A percentile compares a stretch with the other conserved stretches of the same genome.
Conservation (phyloP, 2,888 invertebrate genomes). For the Cantharis rustica region DNA sequence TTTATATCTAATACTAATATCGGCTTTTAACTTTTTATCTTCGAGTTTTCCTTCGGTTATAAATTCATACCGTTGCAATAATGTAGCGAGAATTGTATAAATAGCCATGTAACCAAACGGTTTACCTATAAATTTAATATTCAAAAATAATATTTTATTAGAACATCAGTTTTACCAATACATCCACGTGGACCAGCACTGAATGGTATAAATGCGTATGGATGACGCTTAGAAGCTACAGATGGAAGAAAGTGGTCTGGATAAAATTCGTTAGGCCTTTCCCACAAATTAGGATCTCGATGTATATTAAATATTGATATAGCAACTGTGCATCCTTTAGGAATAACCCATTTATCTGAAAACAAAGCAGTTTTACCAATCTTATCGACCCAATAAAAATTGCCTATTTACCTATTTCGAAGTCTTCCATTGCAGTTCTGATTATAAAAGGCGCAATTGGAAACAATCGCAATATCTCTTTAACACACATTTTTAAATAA, state of each 20-base stretch:
- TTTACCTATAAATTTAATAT: neutral
- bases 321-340: slow-evolving; percentile 39
- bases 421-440: slow-evolving; percentile 40
- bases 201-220: slow-evolving; percentile 47
- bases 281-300: slow-evolving; percentile 43
- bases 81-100: neutral
- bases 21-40: slow-evolving; percentile 12
- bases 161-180: neutral
- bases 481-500: slow-evolving; percentile 47
- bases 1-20: slow-evolving; percentile 15
- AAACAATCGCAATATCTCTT: slow-evolving; percentile 44
- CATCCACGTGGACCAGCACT: slow-evolving; percentile 41
- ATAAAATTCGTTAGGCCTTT: slow-evolving; percentile 46
- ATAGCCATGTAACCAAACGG: slow-evolving; percentile 9
- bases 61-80: slow-evolving; percentile 12
- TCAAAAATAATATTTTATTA: neutral
- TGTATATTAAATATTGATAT: slow-evolving; percentile 46
- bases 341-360: slow-evolving; percentile 36
- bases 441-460: slow-evolving; percentile 46
- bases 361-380: no score
- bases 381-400: no score
- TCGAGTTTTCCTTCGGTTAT: slow-evolving; percentile 16
- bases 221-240: slow-evolving; percentile 37
- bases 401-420: slow-evolving; percentile 37
- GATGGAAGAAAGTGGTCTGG: slow-evolving; percentile 51